These are phyloP conservation scores for Oryzias javanicus DNA, from an alignment of 2,113 vertebrate genomes.

Conservation along the genomic window DNA sequence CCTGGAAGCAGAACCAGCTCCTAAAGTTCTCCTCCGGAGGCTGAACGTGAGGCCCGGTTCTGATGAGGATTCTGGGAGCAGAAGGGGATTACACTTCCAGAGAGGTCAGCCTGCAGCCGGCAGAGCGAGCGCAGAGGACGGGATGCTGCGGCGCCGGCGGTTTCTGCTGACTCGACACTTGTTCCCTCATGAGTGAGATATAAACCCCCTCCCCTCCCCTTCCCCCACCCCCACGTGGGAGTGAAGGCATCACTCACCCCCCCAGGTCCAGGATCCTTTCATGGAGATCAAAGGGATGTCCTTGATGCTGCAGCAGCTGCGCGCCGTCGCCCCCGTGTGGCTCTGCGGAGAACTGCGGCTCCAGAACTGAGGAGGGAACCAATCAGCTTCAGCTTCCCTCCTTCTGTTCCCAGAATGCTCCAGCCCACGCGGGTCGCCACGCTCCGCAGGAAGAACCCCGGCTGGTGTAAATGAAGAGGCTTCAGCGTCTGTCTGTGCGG, in stretches of 20 bases:
- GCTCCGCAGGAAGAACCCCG: too few species aligned
- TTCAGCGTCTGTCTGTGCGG: too few species aligned
- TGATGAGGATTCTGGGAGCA: too few species aligned
- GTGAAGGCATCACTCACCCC: background rate
- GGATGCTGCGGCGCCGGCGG: slow-evolving; percentile 31
- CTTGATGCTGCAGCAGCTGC: slow-evolving; percentile 21
- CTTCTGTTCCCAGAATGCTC: background rate
- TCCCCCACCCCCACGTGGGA: background rate
- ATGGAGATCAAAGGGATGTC: slow-evolving; percentile 50
- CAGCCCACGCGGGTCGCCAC: too few species aligned
- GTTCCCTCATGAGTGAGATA: slow-evolving; percentile 19
- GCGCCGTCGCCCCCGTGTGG: slow-evolving; percentile 54
- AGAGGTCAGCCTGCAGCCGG: slow-evolving; percentile 48
- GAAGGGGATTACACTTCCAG: slow-evolving; percentile 41
- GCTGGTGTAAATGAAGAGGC: too few species aligned
- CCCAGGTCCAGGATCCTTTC: slow-evolving; percentile 26
- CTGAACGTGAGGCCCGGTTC: too few species aligned
- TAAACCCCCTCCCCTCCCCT: background rate
- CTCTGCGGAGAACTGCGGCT: background rate
- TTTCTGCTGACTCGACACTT: slow-evolving; percentile 58
- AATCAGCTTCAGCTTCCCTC: background rate
- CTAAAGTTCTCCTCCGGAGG: too few species aligned
- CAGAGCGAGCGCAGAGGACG: slow-evolving; percentile 17
- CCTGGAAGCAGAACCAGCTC: too few species aligned
- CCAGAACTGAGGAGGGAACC: background rate